Evolutionary conservation across 1,140 invertebrate species (phyloP).

Genomic region (Penaeus chinensis): DNA sequence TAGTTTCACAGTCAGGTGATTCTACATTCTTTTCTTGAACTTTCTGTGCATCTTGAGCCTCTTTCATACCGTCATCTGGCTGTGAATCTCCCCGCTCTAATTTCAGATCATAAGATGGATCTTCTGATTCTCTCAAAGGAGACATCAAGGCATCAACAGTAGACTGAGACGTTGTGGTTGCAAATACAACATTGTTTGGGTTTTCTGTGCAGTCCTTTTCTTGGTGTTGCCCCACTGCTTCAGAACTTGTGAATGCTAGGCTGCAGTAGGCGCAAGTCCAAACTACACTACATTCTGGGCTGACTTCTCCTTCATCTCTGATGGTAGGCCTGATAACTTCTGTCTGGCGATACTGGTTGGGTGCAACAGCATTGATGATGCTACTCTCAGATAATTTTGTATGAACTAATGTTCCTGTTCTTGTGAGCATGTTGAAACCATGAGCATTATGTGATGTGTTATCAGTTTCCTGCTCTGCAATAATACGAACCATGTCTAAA

Average conservation of each 20-base stretch:
- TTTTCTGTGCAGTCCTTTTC: constrained; percentile 40
- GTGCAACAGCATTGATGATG: constrained; percentile 24
- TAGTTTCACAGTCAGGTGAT: background rate
- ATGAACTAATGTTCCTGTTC: constrained; percentile 37
- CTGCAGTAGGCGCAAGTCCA: constrained; percentile 53
- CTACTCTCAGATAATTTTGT: constrained; percentile 33
- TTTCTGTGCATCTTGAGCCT: background rate
- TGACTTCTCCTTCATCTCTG: background rate
- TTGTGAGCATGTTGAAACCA: constrained; percentile 40
- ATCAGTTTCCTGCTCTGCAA: constrained; percentile 27
- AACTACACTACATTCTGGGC: constrained; percentile 28
- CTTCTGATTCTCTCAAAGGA: constrained; percentile 28
- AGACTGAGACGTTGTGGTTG: constrained; percentile 37
- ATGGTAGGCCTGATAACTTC: constrained; percentile 13
- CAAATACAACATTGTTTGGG: constrained; percentile 3
- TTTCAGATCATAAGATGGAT: constrained; percentile 42
- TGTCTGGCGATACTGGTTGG: background rate
- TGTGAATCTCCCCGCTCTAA: constrained; percentile 2
- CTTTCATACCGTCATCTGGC: background rate
- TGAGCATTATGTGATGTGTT: constrained; percentile 19
- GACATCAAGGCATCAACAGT: constrained; percentile 54
- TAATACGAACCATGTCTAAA: constrained; percentile 47
- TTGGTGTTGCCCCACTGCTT: constrained; percentile 37
- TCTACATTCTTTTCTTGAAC: background rate
- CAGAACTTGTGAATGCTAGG: constrained; percentile 33